Evolutionary conservation across 2,113 vertebrate species (phyloP), one percentile per base, ranked within the genome.

Genomic region (Forbesichthys papilliferus): DNA sequence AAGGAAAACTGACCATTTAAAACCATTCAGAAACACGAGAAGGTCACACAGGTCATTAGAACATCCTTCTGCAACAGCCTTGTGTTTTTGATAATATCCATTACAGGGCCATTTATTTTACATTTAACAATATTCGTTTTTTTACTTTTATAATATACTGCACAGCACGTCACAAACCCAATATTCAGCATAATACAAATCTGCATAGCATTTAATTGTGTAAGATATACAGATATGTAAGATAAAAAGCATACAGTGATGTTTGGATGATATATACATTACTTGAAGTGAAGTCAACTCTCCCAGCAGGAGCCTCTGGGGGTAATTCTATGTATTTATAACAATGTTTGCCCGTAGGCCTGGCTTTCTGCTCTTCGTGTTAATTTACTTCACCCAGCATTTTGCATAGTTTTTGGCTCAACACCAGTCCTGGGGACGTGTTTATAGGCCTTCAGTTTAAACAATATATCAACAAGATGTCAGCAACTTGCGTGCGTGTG

Each of bases 291-390:
- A 42, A 42, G 36, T 8, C 36, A 42, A 10, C 67, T 71, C 48
- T n/a, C 77, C 66, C 72, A 66, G 49, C n/a, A 27, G 36, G 52
- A 63, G 54, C 66, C 52, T 49, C 64, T 53, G 42, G 66, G 66
- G 57, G 48, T 69, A 75, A 78, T 74, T 77, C 58, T 54, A 34
- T 73, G 61, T 80, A 71, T 85, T 86, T 78, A 59, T 65, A 57
- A 78, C 78, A 66, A 49, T 33, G 62, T 66, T 66, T 11, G 9
- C 47, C 80, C 78, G 14, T 14, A 7, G 85, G 73, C 69, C 57
- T 18, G 48, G n/a, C 60, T 89, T 75, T 69, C 57, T 84, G 67
- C 66, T 80, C 67, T 77, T 84, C 59, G 75, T 53, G 51, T 73
- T 78, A 69, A 84, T 88, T 79, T 69, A 12, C 56, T 79, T 80